A percentile compares a stretch with the other conserved stretches of the same genome.
These are phyloP conservation scores for Euglossa dilemma DNA, from an alignment of 1,140 invertebrate species.

Conservation along the genomic window DNA sequence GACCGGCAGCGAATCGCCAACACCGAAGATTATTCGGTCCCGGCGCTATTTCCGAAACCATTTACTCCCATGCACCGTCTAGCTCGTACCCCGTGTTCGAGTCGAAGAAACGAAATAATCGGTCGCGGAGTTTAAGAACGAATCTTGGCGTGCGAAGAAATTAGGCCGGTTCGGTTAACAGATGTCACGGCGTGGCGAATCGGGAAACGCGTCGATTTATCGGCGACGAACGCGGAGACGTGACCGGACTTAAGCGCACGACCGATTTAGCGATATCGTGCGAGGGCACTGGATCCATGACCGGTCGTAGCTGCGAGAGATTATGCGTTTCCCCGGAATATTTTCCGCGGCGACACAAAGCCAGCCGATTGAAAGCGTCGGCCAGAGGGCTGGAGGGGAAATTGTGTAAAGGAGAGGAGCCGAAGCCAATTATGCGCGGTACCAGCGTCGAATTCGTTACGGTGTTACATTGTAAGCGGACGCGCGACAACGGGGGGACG, in stretches of 20 bases:
- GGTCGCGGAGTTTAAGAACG: neutral
- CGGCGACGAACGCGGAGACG: conserved; percentile 58
- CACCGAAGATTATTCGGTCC: neutral
- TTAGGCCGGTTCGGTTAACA: conserved; percentile 36
- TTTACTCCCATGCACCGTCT: neutral
- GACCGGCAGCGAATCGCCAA: neutral
- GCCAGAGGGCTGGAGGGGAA: too few relatives aligned
- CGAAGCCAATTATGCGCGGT: conserved; percentile 59
- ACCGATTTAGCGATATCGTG: conserved; percentile 61
- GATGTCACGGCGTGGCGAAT: conserved; percentile 57
- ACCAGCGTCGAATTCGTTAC: conserved; percentile 60
- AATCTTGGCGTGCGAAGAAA: too few relatives aligned
- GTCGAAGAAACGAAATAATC: neutral
- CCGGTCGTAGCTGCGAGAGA: conserved; percentile 51
- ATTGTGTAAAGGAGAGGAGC: conserved; percentile 54
- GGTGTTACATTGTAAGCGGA: conserved; percentile 52
- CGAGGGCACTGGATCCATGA: conserved; percentile 64
- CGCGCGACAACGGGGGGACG: conserved; percentile 38
- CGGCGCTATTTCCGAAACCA: too few relatives aligned
- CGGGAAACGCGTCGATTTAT: conserved; percentile 66
- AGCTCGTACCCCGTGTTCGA: neutral
- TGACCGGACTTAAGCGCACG: conserved; percentile 67
- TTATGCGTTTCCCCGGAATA: conserved; percentile 59
- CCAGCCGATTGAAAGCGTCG: neutral
- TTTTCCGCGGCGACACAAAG: conserved; percentile 56